A percentile compares a stretch with the other conserved stretches of the same genome.
Evolutionary conservation across 2,888 invertebrate genomes (phyloP).

Genomic region (Cataglyphis rosenhaueri): DNA sequence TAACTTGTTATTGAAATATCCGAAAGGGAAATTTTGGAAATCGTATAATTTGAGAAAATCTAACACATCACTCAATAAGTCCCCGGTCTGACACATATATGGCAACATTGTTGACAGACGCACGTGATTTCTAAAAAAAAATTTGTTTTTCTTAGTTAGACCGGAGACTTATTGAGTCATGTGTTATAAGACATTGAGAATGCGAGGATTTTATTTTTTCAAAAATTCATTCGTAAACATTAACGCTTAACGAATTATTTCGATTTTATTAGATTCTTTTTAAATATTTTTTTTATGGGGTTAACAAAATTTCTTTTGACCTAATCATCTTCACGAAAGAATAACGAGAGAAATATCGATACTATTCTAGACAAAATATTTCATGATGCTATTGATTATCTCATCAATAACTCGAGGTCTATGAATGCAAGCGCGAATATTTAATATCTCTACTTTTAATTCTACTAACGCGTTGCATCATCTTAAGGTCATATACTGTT

Average conservation of each 20-base stretch:
- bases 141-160: no score
- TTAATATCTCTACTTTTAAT: slow-evolving; percentile 23
- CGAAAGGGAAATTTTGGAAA: not conserved
- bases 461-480: not conserved
- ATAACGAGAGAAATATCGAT: not conserved
- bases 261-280: not conserved
- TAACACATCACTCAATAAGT: no score
- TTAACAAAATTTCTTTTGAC: not conserved
- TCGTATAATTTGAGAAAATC: not conserved
- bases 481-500: not conserved
- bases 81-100: no score
- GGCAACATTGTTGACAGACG: no score
- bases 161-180: no score
- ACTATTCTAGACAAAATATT: not conserved
- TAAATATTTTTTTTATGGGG: not conserved
- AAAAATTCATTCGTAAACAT: not conserved
- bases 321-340: not conserved
- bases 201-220: not conserved
- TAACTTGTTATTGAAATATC: no score
- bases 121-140: no score
- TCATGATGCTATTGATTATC: not conserved
- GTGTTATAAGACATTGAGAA: not conserved
- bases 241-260: not conserved
- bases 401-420: not conserved
- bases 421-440: slow-evolving; percentile 6